Evolutionary conservation across 2,888 invertebrate species (phyloP).

Genomic region (Electrophaes corylata): DNA sequence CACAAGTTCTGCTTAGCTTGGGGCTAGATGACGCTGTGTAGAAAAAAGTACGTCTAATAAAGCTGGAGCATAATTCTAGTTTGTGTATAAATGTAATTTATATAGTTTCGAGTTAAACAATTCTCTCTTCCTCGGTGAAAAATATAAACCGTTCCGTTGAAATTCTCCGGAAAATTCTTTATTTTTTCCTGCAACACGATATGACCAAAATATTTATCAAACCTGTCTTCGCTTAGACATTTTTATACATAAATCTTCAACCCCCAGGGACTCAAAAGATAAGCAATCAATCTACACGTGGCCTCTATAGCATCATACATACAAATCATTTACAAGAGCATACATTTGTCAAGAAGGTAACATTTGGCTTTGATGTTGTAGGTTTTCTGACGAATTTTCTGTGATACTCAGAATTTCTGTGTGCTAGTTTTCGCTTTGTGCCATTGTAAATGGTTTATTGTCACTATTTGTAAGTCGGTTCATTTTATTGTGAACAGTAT

Average conservation of each 20-base stretch:
- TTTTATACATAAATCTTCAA: slow-evolving; percentile 34
- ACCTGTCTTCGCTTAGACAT: slow-evolving; percentile 18
- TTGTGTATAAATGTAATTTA: neutral
- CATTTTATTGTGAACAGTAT: neutral
- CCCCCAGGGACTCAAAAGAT: slow-evolving; percentile 31
- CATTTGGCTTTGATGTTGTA: slow-evolving; percentile 17
- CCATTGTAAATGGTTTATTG: slow-evolving; percentile 1
- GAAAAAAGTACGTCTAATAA: no score
- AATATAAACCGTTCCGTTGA: neutral
- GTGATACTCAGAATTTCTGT: neutral
- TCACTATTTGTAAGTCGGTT: neutral
- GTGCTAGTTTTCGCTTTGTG: slow-evolving; percentile 4
- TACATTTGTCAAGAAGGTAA: slow-evolving; percentile 22
- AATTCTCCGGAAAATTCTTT: neutral
- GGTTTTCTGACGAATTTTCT: slow-evolving; percentile 6
- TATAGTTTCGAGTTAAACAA: neutral
- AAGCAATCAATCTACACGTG: slow-evolving; percentile 40
- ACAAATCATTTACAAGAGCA: slow-evolving; percentile 44
- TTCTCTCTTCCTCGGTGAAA: neutral
- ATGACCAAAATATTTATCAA: slow-evolving; percentile 28
- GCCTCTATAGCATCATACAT: slow-evolving; percentile 39
- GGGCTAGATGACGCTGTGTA: no score
- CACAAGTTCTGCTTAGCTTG: no score
- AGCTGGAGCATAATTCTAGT: no score
- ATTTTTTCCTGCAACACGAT: slow-evolving; percentile 6